phyloP scores from a whole-genome alignment of 1,140 invertebrate genomes.

The Papilio xuthus region DNA sequence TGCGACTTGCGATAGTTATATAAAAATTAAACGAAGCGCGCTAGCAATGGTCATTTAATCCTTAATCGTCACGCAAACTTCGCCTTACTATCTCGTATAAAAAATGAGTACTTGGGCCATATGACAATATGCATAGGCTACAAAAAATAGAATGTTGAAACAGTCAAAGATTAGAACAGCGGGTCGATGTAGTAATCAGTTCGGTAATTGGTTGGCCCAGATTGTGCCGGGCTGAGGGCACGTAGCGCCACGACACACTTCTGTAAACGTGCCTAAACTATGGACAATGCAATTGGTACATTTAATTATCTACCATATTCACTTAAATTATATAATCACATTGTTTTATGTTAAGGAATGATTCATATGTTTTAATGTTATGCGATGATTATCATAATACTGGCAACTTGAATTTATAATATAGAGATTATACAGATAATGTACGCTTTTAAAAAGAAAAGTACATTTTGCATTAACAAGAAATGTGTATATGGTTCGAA shows the following conservation, averaged over 20 bases:
- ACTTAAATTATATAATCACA: slow-evolving; percentile 28
- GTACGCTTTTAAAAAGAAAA: not conserved
- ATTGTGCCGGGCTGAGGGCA: slow-evolving; percentile 51
- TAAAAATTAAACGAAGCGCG: no score
- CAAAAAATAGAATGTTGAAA: slow-evolving; percentile 22
- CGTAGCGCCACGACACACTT: slow-evolving; percentile 56
- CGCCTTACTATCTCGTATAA: no score
- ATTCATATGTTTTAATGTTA: slow-evolving; percentile 16
- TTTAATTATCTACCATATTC: slow-evolving; percentile 35
- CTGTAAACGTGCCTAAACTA: slow-evolving; percentile 59
- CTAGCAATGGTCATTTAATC: no score
- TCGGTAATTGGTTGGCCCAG: slow-evolving; percentile 60
- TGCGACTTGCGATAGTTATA: no score
- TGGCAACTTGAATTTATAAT: slow-evolving; percentile 13
- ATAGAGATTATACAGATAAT: not conserved
- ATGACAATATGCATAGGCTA: slow-evolving; percentile 3
- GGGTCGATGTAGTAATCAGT: slow-evolving; percentile 43
- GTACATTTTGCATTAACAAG: not conserved
- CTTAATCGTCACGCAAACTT: no score
- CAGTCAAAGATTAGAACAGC: slow-evolving; percentile 38
- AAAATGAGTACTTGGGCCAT: not conserved
- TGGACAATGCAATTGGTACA: slow-evolving; percentile 41
- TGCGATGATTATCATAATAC: slow-evolving; percentile 32
- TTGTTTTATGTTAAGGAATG: slow-evolving; percentile 24
- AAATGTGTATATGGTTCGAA: not conserved